These are phyloP conservation scores for Syrrhaptes paradoxus DNA, from an alignment of 2,113 vertebrate genomes.

Conservation along the genomic window DNA sequence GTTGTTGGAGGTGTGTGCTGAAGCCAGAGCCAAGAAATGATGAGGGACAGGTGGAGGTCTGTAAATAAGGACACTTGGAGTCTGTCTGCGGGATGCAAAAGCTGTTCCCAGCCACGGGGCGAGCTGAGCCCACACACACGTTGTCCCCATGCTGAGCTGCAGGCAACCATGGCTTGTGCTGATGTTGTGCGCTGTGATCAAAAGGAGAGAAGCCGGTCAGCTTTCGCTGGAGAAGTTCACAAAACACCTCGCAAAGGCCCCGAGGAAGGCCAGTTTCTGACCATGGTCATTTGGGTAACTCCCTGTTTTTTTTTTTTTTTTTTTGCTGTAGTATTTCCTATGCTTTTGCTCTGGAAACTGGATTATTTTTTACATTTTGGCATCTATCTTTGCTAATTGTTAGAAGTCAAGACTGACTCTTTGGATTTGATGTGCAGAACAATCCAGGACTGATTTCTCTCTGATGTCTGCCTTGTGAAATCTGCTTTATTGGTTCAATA, in stretches of 20 bases:
- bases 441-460: neutral
- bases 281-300: neutral
- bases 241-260: neutral
- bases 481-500: neutral
- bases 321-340: neutral
- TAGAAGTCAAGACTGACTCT: neutral
- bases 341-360: neutral
- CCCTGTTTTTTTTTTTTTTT: too few species aligned
- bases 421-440: neutral
- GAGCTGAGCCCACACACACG: neutral
- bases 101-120: rapidly evolving
- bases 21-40: neutral
- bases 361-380: neutral
- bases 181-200: neutral
- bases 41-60: neutral
- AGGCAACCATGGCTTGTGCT: rapidly evolving
- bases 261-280: rapidly evolving
- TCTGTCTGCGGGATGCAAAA: neutral
- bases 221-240: neutral
- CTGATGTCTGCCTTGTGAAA: neutral
- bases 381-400: neutral
- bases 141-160: neutral
- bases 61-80: conserved; percentile 1
- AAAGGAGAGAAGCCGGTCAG: neutral
- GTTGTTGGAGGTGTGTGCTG: neutral